Evolutionary conservation across 2,888 invertebrate species (phyloP).

Genomic region (Tubulanus polymorphus): DNA sequence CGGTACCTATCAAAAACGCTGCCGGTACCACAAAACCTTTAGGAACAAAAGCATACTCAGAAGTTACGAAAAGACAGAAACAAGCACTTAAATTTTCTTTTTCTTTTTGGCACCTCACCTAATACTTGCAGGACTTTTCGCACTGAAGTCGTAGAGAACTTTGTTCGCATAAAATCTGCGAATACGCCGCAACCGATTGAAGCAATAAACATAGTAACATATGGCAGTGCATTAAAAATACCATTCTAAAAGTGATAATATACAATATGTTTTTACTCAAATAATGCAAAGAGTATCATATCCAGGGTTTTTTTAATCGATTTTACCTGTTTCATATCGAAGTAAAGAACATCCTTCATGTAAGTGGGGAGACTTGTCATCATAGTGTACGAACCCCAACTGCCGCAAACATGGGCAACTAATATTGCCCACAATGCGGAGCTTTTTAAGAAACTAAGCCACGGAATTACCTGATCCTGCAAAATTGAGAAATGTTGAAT

Average conservation of each 20-base stretch:
- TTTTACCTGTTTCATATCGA: slow-evolving; percentile 43
- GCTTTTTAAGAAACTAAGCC: slow-evolving; percentile 3
- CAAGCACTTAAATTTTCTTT: no score
- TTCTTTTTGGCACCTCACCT: no score
- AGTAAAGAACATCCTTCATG: slow-evolving; percentile 51
- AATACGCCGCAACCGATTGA: background rate
- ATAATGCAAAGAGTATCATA: no score
- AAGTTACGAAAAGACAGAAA: no score
- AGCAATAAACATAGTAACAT: slow-evolving; percentile 76
- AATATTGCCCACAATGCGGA: slow-evolving; percentile 49
- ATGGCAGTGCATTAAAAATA: slow-evolving; percentile 79
- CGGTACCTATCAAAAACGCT: slow-evolving; percentile 75
- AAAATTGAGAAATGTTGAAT: no score
- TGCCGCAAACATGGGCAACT: slow-evolving; percentile 52
- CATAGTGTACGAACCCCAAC: slow-evolving; percentile 56
- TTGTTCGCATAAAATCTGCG: slow-evolving; percentile 65
- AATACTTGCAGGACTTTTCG: slow-evolving; percentile 29
- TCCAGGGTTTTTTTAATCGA: no score
- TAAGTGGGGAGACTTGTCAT: slow-evolving; percentile 54
- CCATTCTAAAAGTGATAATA: slow-evolving; percentile 76
- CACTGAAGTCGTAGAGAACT: slow-evolving; percentile 28
- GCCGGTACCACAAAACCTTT: slow-evolving; percentile 71
- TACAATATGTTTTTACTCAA: no score
- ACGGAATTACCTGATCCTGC: slow-evolving; percentile 48
- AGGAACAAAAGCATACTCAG: no score